Evolutionary conservation across 2,888 invertebrate genomes (phyloP), one percentile per base, ranked within the genome.

Genomic region (Agrochola lychnidis): DNA sequence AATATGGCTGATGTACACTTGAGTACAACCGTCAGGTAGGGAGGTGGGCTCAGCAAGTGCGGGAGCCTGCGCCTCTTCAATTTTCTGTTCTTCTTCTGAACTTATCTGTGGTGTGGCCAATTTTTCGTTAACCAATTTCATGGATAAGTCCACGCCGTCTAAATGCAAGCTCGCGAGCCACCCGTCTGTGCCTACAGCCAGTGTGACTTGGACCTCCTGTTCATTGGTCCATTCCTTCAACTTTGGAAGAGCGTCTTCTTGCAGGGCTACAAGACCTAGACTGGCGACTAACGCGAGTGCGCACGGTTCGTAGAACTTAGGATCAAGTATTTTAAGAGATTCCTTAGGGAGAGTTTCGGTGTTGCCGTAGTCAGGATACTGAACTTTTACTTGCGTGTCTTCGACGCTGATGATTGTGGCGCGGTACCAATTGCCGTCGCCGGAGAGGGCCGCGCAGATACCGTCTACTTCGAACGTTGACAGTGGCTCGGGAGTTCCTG

Each of bases 291-390:
- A 88, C 0, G 96, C 96, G 42, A 95, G 83, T 36, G 93, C 89
- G 74, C 95, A 95, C 0, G 96, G 96, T 74, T 96, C 95, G 70
- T 88, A 94, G 92, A 97, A 97, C 75, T 93, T 90, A 1, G 95
- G 87, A 75, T 97, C 96, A 12, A 97, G 92, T 76, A 93, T 91
- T 88, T 97, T 97, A 0, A 97, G 73, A 4, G 94, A 92, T 5
- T 91, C 94, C 75, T 88, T 92, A 0, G 95, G 76, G 0, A 98
- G 89, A 9, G 94, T 93, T 92, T 98, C 98, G 0, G 94, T 92
- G 90, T 98, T 98, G 59, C 98, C 98, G 82, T 98, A 98, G 91
- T 98, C 98, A 0, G 98, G 91, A 90, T 97, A 98, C 73, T 97
- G 96, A 0, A 98, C 97, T 42, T 93, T 95, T 36, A 95, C 96